Evolutionary conservation across 2,113 vertebrate species (phyloP).

Genomic region (Bolborhynchus lineola): DNA sequence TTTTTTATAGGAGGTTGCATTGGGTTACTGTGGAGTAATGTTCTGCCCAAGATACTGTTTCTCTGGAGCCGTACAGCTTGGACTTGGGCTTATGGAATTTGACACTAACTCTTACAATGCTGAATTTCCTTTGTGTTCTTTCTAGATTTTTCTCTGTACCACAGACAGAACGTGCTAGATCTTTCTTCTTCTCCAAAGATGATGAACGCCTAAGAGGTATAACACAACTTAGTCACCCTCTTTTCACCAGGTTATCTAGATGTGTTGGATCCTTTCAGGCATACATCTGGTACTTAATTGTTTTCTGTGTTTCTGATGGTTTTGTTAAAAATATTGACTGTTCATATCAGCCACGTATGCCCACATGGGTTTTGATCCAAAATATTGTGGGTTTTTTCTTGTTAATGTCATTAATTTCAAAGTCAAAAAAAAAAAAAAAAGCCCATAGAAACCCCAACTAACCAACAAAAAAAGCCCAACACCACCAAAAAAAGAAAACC

Average conservation of each 20-base stretch:
- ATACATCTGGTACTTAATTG: neutral
- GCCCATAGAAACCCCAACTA: neutral
- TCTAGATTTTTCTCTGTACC: conserved; percentile 62
- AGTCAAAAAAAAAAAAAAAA: neutral
- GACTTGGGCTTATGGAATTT: neutral
- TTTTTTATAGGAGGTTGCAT: neutral
- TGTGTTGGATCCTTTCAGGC: neutral
- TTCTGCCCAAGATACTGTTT: neutral
- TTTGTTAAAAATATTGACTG: neutral
- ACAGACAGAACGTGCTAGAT: conserved; percentile 39
- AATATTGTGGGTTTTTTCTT: neutral
- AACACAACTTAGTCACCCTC: neutral
- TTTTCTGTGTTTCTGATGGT: neutral
- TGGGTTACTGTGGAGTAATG: neutral
- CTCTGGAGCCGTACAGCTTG: neutral
- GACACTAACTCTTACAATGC: neutral
- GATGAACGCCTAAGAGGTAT: conserved; percentile 85
- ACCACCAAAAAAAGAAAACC: neutral
- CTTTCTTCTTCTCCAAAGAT: conserved; percentile 85
- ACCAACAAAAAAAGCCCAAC: neutral
- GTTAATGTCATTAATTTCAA: neutral
- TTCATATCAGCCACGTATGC: neutral
- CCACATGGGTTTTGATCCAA: neutral
- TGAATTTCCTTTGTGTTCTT: neutral
- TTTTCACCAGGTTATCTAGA: neutral